These are phyloP conservation scores for Aplodontia rufa DNA, from an alignment of 2,113 vertebrate species.

Conservation along the genomic window DNA sequence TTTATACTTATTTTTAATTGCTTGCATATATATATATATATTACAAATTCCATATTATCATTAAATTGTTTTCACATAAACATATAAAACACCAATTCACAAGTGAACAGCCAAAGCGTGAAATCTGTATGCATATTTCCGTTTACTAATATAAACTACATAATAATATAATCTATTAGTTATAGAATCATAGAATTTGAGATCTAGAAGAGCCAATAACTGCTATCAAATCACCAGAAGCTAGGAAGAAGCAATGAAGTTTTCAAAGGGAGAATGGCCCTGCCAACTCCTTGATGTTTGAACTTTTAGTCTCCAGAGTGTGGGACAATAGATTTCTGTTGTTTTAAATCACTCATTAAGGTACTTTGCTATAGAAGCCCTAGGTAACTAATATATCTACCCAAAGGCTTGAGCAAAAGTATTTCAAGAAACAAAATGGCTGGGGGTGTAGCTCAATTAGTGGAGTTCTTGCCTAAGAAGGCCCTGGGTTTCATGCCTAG, in stretches of 20 bases:
- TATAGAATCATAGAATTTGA: constrained; percentile 23
- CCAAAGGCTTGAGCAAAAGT: background rate
- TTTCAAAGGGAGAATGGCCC: background rate
- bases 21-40: constrained; percentile 48
- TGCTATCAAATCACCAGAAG: background rate
- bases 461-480: background rate
- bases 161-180: background rate
- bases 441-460: background rate
- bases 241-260: background rate
- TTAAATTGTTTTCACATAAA: constrained; percentile 27
- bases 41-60: constrained; percentile 44
- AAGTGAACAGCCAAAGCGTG: background rate
- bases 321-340: background rate
- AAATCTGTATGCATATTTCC: background rate
- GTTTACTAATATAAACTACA: constrained; percentile 14
- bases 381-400: background rate
- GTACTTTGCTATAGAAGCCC: background rate
- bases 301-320: background rate
- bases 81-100: constrained; percentile 22
- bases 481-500: background rate
- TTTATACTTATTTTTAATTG: constrained; percentile 56
- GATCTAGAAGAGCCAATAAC: background rate
- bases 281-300: background rate
- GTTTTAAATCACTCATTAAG: background rate
- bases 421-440: background rate